phyloP scores from a whole-genome alignment of 2,888 invertebrate species.

The Drosophila subquinaria region DNA sequence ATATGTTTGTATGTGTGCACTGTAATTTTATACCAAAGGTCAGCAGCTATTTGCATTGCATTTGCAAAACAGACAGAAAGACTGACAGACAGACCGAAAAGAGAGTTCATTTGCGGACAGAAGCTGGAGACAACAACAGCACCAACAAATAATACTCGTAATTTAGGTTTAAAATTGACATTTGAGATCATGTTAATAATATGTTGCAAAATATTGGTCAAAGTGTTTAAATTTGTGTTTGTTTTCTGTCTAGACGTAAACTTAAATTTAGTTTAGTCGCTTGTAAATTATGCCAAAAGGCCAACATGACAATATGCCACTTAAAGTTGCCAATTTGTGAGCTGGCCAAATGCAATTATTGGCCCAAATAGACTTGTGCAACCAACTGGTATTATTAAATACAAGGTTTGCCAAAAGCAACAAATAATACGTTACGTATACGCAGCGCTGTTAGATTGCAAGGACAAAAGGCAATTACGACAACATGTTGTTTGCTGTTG shows the following conservation, averaged over 20 bases:
- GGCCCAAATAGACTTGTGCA: conserved; percentile 21
- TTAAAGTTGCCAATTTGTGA: conserved; percentile 19
- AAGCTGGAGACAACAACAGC: conserved; percentile 8
- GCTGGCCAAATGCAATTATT: conserved; percentile 41
- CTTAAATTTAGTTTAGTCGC: conserved; percentile 7
- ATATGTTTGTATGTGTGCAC: conserved; percentile 6
- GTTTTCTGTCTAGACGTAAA: conserved; percentile 3
- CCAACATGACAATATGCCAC: conserved; percentile 24
- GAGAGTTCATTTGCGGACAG: conserved; percentile 11
- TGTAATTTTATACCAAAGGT: conserved; percentile 71
- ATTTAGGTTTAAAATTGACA: conserved; percentile 34
- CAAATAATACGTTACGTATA: conserved; percentile 61
- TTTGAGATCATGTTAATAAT: conserved; percentile 31
- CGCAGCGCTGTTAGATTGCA: conserved; percentile 41
- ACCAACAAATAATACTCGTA: conserved; percentile 14
- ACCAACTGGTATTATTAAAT: conserved; percentile 26
- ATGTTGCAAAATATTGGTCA: conserved; percentile 35
- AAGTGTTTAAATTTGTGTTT: conserved; percentile 23
- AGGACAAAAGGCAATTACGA: conserved; percentile 43
- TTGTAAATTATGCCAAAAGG: conserved; percentile 27
- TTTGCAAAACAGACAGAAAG: conserved; percentile 30
- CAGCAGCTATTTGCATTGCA: conserved; percentile 55
- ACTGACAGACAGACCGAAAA: conserved; percentile 15
- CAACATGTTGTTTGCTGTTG: conserved; percentile 34
- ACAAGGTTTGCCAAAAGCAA: conserved; percentile 35